Evolutionary conservation across 2,797 vertebrate genomes (phyloP).

Genomic region (Amblyraja radiata): DNA sequence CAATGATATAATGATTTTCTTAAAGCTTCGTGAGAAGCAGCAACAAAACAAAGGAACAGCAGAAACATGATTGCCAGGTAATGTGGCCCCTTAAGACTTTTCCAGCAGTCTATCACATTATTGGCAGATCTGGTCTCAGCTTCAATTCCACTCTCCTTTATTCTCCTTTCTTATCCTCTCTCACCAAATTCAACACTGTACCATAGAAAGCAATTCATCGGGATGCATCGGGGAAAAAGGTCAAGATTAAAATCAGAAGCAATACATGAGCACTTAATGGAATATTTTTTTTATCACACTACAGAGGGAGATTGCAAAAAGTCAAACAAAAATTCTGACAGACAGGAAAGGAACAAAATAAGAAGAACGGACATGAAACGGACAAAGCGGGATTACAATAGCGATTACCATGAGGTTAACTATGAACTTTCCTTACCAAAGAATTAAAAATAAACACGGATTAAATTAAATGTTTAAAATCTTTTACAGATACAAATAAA

Average conservation of each 20-base stretch:
- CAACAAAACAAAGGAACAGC: not conserved
- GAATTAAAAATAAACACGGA: not conserved
- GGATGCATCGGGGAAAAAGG: not conserved
- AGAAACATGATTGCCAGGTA: too few species aligned
- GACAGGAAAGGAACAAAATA: not conserved
- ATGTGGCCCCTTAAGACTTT: too few species aligned
- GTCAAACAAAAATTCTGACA: not conserved
- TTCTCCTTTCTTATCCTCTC: too few species aligned
- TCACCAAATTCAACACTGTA: too few species aligned
- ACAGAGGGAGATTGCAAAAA: not conserved
- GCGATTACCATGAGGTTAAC: not conserved
- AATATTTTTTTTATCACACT: not conserved
- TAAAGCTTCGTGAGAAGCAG: not conserved
- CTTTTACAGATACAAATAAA: not conserved
- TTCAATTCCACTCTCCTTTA: too few species aligned
- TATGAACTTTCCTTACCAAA: not conserved
- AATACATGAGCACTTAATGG: not conserved
- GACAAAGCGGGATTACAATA: not conserved
- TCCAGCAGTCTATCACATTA: too few species aligned
- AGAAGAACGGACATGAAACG: not conserved
- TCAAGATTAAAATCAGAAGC: not conserved
- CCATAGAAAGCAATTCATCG: too few species aligned
- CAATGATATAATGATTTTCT: not conserved
- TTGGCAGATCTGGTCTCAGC: too few species aligned
- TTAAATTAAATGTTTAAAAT: not conserved